phyloP scores from a whole-genome alignment of 2,113 vertebrate species.

The Raphicerus campestris region DNA sequence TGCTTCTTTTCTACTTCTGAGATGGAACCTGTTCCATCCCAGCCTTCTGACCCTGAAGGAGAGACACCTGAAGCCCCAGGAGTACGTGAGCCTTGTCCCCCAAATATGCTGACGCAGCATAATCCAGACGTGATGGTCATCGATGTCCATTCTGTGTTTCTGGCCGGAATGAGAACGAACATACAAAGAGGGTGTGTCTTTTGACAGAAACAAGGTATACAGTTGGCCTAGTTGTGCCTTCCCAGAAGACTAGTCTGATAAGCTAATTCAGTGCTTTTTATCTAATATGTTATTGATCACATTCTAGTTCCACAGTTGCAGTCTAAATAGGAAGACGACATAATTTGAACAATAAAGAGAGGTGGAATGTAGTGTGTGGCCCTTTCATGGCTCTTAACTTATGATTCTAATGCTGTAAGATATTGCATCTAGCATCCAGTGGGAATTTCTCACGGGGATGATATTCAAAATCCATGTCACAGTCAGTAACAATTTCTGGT shows the following conservation, averaged over 20 bases:
- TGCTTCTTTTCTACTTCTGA: background rate
- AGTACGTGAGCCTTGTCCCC: background rate
- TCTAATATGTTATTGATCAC: too few relatives aligned
- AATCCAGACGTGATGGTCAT: background rate
- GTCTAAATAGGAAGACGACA: too few relatives aligned
- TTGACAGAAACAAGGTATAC: background rate
- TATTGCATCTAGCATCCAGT: too few relatives aligned
- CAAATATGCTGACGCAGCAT: background rate
- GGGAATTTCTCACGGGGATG: too few relatives aligned
- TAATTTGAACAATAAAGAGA: too few relatives aligned
- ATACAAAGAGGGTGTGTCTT: rapidly evolving
- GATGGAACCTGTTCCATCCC: background rate
- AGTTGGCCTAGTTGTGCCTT: background rate
- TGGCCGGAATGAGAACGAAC: background rate
- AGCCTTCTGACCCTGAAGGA: background rate
- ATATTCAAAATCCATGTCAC: background rate
- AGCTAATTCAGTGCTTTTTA: too few relatives aligned
- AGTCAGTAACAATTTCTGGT: background rate
- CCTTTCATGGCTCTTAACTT: background rate
- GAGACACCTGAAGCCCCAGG: background rate
- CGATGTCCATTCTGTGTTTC: background rate
- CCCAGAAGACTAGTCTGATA: background rate
- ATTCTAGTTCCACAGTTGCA: too few relatives aligned
- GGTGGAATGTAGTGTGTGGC: too few relatives aligned
- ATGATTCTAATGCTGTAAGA: too few relatives aligned